A percentile compares a stretch with the other conserved stretches of the same genome.
phyloP scores from a whole-genome alignment of 2,113 vertebrate genomes.

The Psilopogon haemacephalus region DNA sequence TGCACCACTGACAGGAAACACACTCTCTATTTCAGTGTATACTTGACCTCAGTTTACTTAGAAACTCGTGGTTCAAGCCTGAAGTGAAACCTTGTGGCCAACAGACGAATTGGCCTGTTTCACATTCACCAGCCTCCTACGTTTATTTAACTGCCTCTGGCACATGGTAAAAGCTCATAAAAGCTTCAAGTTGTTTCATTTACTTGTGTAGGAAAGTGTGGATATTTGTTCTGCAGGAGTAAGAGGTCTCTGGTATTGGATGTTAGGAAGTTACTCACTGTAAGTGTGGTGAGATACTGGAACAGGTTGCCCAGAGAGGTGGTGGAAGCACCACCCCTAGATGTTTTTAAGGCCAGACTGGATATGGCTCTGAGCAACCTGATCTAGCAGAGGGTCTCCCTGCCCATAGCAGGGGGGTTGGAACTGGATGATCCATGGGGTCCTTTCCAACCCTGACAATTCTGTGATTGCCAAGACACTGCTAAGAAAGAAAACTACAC shows the following conservation, averaged over 20 bases:
- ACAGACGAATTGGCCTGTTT: neutral
- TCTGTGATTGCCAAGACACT: neutral
- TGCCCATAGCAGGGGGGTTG: no score
- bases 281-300: no score
- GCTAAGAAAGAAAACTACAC: neutral
- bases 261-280: no score
- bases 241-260: neutral
- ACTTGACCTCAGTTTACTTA: accelerated
- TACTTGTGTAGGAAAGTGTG: neutral
- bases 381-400: no score
- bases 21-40: neutral
- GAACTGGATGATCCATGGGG: no score
- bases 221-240: neutral
- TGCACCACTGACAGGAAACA: neutral
- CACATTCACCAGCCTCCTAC: neutral
- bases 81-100: neutral
- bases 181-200: neutral
- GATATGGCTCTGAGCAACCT: no score
- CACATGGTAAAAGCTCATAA: neutral
- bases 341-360: no score
- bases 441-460: no score
- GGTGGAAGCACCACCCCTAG: no score
- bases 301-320: no score
- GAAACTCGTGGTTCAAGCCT: neutral
- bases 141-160: neutral